phyloP scores from a whole-genome alignment of 2,113 vertebrate species.

The Tupaia chinensis region DNA sequence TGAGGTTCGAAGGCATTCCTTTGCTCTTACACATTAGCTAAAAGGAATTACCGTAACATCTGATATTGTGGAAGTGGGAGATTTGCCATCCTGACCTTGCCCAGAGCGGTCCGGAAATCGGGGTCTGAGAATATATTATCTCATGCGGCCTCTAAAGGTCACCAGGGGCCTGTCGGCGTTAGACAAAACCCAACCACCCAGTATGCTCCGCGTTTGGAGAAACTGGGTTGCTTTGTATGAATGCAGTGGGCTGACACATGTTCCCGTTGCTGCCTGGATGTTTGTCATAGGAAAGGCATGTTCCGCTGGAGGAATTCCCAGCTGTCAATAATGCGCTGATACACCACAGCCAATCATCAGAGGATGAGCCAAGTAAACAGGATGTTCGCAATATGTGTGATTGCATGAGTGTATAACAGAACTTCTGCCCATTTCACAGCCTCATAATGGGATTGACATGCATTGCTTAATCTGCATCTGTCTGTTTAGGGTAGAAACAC shows the following conservation, averaged over 20 bases:
- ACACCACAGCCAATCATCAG: slow-evolving; percentile 90
- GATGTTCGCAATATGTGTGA: slow-evolving; percentile 91
- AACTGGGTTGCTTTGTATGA: slow-evolving; percentile 82
- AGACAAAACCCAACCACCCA: slow-evolving; percentile 84
- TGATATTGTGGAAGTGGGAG: slow-evolving; percentile 98
- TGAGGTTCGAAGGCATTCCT: slow-evolving; percentile 96
- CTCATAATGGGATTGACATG: slow-evolving; percentile 87
- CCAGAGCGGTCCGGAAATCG: slow-evolving; percentile 95
- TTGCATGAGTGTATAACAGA: slow-evolving; percentile 91
- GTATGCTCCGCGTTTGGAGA: slow-evolving; percentile 91
- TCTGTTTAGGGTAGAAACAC: slow-evolving; percentile 84
- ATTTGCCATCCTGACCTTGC: slow-evolving; percentile 95
- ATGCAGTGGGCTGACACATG: slow-evolving; percentile 90
- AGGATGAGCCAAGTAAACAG: slow-evolving; percentile 93
- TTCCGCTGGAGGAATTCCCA: slow-evolving; percentile 94
- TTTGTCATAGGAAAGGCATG: slow-evolving; percentile 98
- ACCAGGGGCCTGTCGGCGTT: slow-evolving; percentile 75
- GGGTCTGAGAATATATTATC: slow-evolving; percentile 94
- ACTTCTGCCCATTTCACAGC: slow-evolving; percentile 88
- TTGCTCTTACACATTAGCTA: slow-evolving; percentile 96
- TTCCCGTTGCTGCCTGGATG: slow-evolving; percentile 91
- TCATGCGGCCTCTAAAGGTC: slow-evolving; percentile 92
- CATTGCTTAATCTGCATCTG: slow-evolving; percentile 87
- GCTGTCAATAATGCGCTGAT: slow-evolving; percentile 94
- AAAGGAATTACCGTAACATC: slow-evolving; percentile 98